Evolutionary conservation across 1,140 invertebrate genomes (phyloP), one percentile per base, ranked within the genome.

Genomic region (Brachionus rubens): DNA sequence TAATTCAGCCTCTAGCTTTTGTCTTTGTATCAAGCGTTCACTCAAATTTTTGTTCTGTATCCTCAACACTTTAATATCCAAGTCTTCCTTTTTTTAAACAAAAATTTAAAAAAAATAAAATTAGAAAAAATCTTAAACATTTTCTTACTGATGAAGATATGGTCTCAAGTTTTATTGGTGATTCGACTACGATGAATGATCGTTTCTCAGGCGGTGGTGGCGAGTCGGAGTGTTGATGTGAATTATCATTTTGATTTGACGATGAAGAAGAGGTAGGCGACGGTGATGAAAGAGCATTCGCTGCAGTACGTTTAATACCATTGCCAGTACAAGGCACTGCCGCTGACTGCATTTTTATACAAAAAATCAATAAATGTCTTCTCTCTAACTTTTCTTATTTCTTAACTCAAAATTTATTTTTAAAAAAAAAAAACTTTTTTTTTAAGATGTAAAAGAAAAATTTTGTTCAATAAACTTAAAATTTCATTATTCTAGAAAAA

Each of bases 31-130:
- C 77, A 98, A 80, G 47, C 85, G 77, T 89, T 97, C 93, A 28
- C 91, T 90, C 30, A 98, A 86, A 85, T 97, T 96, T 84, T 94
- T 95, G 82, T 98, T 98, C 86, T 98, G 95, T 83, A 96, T 97
- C 80, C 93, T 91, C 16, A 98, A 84, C 65, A 96, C 92, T 87
- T 97, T 96, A 80, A 96, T 93, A 83, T 98, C 94, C 90, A 98
- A 92, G 86, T 97, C 94, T 84, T 98, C 94, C 83, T 86, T 7
- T n/a, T n/a, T n/a, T n/a, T n/a, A 36, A 50, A 70, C 33, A 48
- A 16, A 70, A 36, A 30, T 33, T 33, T 26, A 2, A 26, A 16
- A 12, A 26, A n/a, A 36, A 30, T 14, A 1, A 16, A 62, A 16
- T 40, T 19, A 43, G n/a, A 24, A 43, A 26, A 46, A 14, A 24